phyloP scores from a whole-genome alignment of 2,888 invertebrate genomes.

The Entomobrya proxima region DNA sequence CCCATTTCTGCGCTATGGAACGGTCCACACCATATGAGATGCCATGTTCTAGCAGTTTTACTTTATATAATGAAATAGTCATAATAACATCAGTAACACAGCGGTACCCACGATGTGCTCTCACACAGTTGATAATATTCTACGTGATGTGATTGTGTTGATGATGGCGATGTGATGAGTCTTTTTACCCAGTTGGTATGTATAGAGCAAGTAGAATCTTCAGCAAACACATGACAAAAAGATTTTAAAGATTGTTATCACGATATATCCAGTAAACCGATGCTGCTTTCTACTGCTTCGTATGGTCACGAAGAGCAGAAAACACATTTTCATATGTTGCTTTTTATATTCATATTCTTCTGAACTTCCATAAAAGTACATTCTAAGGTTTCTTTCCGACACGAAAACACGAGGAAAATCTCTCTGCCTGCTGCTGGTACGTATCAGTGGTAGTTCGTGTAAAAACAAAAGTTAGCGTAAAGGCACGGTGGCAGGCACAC shows the following conservation, averaged over 20 bases:
- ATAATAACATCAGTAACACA: background rate
- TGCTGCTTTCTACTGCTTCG: background rate
- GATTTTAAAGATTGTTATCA: slow-evolving; percentile 41
- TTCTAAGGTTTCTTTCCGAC: background rate
- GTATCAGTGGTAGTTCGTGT: background rate
- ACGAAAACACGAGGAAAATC: background rate
- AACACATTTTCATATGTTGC: background rate
- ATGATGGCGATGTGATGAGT: slow-evolving; percentile 19
- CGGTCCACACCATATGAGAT: background rate
- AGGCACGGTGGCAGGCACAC: background rate
- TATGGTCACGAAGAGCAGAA: background rate
- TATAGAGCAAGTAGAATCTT: background rate
- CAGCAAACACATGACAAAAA: slow-evolving; percentile 3
- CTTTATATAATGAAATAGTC: background rate
- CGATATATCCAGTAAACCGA: background rate
- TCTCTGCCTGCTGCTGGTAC: too few species aligned
- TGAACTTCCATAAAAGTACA: background rate
- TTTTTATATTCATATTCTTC: slow-evolving; percentile 1
- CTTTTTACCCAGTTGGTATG: slow-evolving; percentile 24
- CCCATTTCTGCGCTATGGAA: background rate
- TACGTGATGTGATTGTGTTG: slow-evolving; percentile 54
- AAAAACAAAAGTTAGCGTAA: background rate
- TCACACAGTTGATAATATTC: slow-evolving; percentile 21
- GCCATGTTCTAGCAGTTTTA: background rate
- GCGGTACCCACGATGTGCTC: background rate